A percentile compares a stretch with the other conserved stretches of the same genome.
phyloP scores from a whole-genome alignment of 1,140 invertebrate species.

The Pteromalus puparum region DNA sequence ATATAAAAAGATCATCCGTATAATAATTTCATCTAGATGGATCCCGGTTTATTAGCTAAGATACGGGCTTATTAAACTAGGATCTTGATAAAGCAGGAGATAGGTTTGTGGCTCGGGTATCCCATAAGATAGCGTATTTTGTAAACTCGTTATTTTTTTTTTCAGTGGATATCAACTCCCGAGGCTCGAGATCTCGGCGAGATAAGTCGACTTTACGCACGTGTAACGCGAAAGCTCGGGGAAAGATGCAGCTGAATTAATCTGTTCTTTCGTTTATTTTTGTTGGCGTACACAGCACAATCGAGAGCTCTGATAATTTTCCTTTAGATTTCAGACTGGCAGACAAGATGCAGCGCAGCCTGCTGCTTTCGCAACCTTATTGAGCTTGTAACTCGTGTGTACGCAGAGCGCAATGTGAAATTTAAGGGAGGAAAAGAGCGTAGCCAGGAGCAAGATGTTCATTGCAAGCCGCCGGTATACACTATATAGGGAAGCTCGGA shows the following conservation, averaged over 20 bases:
- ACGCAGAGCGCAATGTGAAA: conserved; percentile 32
- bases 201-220: background rate
- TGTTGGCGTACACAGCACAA: background rate
- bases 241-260: background rate
- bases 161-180: too few relatives aligned
- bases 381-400: conserved; percentile 25
- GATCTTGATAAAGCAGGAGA: too few relatives aligned
- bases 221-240: background rate
- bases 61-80: too few relatives aligned
- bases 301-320: background rate
- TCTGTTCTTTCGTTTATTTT: background rate
- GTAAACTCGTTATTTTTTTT: too few relatives aligned
- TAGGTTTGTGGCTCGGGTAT: too few relatives aligned
- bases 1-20: too few relatives aligned
- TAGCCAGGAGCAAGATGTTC: conserved; percentile 13
- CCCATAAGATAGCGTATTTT: too few relatives aligned
- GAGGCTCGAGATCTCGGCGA: background rate
- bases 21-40: too few relatives aligned
- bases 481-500: background rate
- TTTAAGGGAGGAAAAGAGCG: conserved; percentile 44
- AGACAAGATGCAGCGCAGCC: background rate
- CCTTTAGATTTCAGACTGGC: background rate
- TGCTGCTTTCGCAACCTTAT: conserved; percentile 1
- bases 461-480: background rate
- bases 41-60: too few relatives aligned